Evolutionary conservation across 2,113 vertebrate species (phyloP).

Genomic region (Rousettus leschenaultii): DNA sequence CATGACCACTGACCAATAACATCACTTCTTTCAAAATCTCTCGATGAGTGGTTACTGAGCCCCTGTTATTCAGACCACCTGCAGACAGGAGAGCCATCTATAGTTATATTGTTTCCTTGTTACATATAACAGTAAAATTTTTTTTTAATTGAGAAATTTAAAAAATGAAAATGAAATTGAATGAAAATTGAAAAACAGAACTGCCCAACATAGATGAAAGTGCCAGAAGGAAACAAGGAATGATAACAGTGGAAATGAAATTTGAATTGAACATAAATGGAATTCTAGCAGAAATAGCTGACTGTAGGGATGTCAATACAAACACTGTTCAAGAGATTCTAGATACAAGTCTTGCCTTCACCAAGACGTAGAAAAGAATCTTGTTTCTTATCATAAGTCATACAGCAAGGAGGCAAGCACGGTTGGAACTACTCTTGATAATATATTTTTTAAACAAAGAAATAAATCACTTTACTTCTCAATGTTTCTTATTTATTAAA

Average conservation of each 20-base stretch:
- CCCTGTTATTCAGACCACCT: neutral
- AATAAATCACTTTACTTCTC: neutral
- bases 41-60: neutral
- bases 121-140: neutral
- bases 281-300: neutral
- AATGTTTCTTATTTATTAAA: neutral
- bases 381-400: neutral
- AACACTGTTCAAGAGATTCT: neutral
- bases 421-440: neutral
- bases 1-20: neutral
- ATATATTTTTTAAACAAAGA: neutral
- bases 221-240: neutral
- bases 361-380: neutral
- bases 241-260: neutral
- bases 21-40: neutral
- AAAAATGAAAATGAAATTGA: neutral
- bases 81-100: neutral
- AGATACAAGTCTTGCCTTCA: neutral
- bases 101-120: neutral
- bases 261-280: neutral
- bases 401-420: neutral
- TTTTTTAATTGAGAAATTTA: neutral
- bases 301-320: neutral
- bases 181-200: neutral
- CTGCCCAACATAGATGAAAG: neutral